Conservation (phyloP, 2,888 invertebrate genomes). For the Clusia tigrina region DNA sequence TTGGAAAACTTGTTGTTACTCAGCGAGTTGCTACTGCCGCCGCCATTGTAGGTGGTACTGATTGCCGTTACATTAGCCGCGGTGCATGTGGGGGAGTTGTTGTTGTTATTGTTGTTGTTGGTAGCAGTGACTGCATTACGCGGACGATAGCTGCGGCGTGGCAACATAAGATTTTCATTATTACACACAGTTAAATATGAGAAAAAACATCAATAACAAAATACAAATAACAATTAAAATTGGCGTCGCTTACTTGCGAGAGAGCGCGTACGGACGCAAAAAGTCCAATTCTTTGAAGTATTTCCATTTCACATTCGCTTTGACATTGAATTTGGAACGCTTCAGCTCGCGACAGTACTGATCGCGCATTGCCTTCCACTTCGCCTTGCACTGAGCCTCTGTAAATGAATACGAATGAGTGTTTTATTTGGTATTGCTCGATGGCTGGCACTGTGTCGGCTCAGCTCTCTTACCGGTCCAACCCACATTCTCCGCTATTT, state of each 20-base stretch:
- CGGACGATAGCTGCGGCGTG: conserved; percentile 52
- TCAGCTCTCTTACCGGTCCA: conserved; percentile 56
- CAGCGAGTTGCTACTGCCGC: conserved; percentile 42
- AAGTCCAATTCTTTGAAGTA: conserved; percentile 59
- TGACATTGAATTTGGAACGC: conserved; percentile 52
- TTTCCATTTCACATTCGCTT: conserved; percentile 58
- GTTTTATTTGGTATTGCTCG: too few relatives aligned
- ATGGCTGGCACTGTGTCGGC: neutral
- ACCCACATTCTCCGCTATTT: conserved; percentile 52
- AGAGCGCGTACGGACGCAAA: conserved; percentile 56
- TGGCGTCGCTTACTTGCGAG: conserved; percentile 53
- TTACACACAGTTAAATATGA: neutral
- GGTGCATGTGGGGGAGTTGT: conserved; percentile 20
- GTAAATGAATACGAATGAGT: neutral
- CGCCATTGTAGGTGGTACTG: conserved; percentile 38
- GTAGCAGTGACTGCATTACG: conserved; percentile 32
- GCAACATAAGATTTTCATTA: too few relatives aligned
- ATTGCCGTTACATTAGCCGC: neutral
- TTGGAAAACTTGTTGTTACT: conserved; percentile 41
- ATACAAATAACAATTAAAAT: neutral
- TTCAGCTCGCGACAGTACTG: conserved; percentile 62
- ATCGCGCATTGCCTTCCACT: conserved; percentile 62
- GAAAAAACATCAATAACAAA: neutral
- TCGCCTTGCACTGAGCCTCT: conserved; percentile 58
- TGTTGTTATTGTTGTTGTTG: conserved; percentile 22